These are phyloP conservation scores for Beroe forskalii DNA, from an alignment of 37 sponge, comb jelly and placozoan species.

Conservation along the genomic window DNA sequence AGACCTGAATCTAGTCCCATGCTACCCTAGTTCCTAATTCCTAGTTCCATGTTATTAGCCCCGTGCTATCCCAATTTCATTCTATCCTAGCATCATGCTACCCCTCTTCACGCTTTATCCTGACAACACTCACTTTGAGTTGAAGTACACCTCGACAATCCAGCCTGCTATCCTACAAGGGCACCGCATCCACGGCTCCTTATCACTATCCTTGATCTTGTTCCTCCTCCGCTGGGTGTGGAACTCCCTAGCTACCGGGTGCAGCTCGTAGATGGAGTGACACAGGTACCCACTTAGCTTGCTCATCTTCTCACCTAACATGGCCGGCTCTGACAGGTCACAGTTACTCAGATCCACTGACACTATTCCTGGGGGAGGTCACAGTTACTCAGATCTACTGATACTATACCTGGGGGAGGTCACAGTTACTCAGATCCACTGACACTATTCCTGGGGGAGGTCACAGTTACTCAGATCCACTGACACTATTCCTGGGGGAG, in stretches of 20 bases:
- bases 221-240: conserved; percentile 56
- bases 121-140: conserved; percentile 35
- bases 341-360: conserved; percentile 63
- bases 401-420: conserved; percentile 51
- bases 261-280: conserved; percentile 65
- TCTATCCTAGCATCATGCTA: too few relatives aligned
- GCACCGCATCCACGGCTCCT: conserved; percentile 31
- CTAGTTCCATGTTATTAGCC: too few relatives aligned
- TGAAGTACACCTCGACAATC: conserved; percentile 60
- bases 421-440: conserved; percentile 40
- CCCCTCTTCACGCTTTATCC: too few relatives aligned
- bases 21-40: too few relatives aligned
- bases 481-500: conserved; percentile 46
- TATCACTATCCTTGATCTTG: background rate
- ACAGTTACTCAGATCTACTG: conserved; percentile 38
- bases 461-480: conserved; percentile 40
- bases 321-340: conserved; percentile 61
- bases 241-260: conserved; percentile 59
- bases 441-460: conserved; percentile 46
- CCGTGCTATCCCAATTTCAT: too few relatives aligned
- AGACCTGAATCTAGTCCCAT: too few relatives aligned
- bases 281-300: conserved; percentile 56
- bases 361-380: conserved; percentile 53
- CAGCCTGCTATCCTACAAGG: conserved; percentile 40
- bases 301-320: conserved; percentile 60